phyloP scores from a whole-genome alignment of 2,888 invertebrate species.

The Leucophora obtusa region DNA sequence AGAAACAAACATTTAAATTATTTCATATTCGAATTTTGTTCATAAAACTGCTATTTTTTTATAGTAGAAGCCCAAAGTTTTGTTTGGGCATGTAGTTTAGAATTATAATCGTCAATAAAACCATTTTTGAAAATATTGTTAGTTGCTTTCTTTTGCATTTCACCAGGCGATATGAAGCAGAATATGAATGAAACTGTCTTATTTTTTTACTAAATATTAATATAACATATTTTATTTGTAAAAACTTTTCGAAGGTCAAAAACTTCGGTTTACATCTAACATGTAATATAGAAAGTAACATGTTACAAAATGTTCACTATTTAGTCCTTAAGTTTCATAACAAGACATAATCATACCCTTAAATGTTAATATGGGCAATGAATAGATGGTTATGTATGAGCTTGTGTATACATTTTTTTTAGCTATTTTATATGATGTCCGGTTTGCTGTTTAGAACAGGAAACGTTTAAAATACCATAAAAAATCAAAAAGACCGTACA shows the following conservation, averaged over 20 bases:
- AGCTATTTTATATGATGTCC: slow-evolving; percentile 45
- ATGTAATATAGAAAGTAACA: slow-evolving; percentile 10
- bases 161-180: no score
- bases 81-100: no score
- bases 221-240: no score
- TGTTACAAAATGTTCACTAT: slow-evolving; percentile 41
- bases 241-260: background rate
- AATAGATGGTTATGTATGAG: slow-evolving; percentile 37
- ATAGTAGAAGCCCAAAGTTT: no score
- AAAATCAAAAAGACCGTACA: slow-evolving; percentile 20
- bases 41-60: no score
- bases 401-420: background rate
- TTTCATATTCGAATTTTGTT: no score
- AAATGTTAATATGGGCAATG: slow-evolving; percentile 45
- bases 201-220: no score
- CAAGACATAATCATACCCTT: slow-evolving; percentile 57
- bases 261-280: background rate
- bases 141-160: no score
- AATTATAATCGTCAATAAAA: no score
- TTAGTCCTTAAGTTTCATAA: slow-evolving; percentile 51
- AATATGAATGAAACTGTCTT: no score
- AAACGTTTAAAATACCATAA: slow-evolving; percentile 55
- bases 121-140: no score
- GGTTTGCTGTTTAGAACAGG: slow-evolving; percentile 61
- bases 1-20: no score